Percentiles rank a stretch among this genome's conserved stretches.
phyloP scores from a whole-genome alignment of 2,797 vertebrate genomes.

The Silurus lanzhouensis region DNA sequence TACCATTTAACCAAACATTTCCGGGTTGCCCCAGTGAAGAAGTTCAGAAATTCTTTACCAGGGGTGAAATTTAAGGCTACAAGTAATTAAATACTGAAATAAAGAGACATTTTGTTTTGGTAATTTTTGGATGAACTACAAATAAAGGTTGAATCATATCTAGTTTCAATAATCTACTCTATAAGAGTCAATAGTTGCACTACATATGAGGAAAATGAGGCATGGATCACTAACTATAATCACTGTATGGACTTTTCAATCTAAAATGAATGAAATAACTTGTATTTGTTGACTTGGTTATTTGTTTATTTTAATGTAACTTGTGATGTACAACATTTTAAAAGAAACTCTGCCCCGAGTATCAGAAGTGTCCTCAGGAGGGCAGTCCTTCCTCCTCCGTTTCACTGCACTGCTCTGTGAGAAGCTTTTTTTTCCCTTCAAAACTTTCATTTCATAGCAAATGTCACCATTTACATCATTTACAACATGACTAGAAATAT shows the following conservation, averaged over 20 bases:
- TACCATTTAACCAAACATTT: constrained; percentile 9
- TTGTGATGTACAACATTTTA: background rate
- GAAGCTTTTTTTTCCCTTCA: background rate
- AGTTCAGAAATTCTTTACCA: background rate
- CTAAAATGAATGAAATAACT: too few species aligned
- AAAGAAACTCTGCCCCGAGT: background rate
- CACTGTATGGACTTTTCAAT: too few species aligned
- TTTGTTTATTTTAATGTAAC: too few species aligned
- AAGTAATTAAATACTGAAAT: background rate
- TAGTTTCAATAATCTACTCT: background rate
- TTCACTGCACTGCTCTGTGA: background rate
- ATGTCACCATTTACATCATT: background rate
- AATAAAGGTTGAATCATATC: background rate
- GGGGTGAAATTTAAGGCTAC: too few species aligned
- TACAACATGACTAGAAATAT: background rate
- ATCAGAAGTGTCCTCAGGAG: constrained; percentile 58
- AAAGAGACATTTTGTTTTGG: background rate
- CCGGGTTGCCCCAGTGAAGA: constrained; percentile 10
- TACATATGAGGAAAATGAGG: too few species aligned
- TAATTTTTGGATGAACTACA: background rate
- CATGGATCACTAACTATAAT: too few species aligned
- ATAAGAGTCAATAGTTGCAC: background rate
- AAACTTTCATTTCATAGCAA: background rate
- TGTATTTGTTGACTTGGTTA: too few species aligned
- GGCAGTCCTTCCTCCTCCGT: constrained; percentile 25